These are phyloP conservation scores for Agrotis exclamationis DNA, from an alignment of 2,888 invertebrate species.

Conservation along the genomic window DNA sequence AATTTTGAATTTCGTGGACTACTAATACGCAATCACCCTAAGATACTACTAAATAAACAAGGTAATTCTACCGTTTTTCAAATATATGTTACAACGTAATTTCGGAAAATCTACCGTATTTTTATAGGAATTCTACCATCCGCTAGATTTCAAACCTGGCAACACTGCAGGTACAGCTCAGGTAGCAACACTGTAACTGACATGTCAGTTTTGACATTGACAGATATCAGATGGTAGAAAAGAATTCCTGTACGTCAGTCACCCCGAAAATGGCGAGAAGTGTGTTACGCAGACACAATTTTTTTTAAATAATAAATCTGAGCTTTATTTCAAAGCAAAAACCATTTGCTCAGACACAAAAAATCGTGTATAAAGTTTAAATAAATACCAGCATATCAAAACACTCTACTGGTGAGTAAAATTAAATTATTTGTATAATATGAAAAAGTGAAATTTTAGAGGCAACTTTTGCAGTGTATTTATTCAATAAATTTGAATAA, in stretches of 20 bases:
- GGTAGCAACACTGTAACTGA: slow-evolving; percentile 25
- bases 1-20: too few species aligned
- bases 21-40: too few species aligned
- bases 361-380: slow-evolving; percentile 45
- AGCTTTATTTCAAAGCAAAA: slow-evolving; percentile 66
- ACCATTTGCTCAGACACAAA: slow-evolving; percentile 49
- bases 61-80: too few species aligned
- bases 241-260: slow-evolving; percentile 56
- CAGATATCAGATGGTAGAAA: slow-evolving; percentile 51
- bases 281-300: slow-evolving; percentile 75
- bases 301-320: slow-evolving; percentile 64
- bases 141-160: too few species aligned
- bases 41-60: too few species aligned
- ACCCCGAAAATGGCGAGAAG: slow-evolving; percentile 82
- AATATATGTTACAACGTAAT: too few species aligned
- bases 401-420: slow-evolving; percentile 64
- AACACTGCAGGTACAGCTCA: too few species aligned
- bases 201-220: slow-evolving; percentile 39
- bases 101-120: too few species aligned
- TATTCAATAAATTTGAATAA: slow-evolving; percentile 75
- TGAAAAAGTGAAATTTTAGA: slow-evolving; percentile 63
- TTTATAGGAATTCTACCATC: too few species aligned
- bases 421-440: slow-evolving; percentile 39
- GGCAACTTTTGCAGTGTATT: slow-evolving; percentile 52
- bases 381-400: slow-evolving; percentile 33